phyloP scores from a whole-genome alignment of 2,888 invertebrate genomes.

The Rugalucina vietnamica region DNA sequence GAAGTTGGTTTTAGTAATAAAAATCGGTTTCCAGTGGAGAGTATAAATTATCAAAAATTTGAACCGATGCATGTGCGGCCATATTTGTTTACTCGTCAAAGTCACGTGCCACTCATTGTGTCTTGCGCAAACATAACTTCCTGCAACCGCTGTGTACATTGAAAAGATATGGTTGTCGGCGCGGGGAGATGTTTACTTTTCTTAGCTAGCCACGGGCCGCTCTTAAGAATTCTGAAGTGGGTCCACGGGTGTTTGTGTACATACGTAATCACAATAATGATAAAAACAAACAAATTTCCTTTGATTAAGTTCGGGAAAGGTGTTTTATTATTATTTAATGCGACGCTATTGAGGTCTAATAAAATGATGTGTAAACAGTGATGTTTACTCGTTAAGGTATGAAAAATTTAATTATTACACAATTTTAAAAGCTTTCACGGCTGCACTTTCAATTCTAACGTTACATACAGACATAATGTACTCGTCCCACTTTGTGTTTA shows the following conservation, averaged over 20 bases:
- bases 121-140: slow-evolving; percentile 2
- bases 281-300: not conserved
- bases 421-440: not conserved
- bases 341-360: not conserved
- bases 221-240: not conserved
- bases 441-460: too few relatives aligned
- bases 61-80: too few relatives aligned
- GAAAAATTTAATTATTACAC: not conserved
- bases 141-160: slow-evolving; percentile 2
- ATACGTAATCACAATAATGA: not conserved
- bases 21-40: not conserved
- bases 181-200: not conserved
- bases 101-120: slow-evolving; percentile 3
- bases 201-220: not conserved
- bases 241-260: not conserved
- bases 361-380: not conserved
- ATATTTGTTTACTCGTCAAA: not conserved
- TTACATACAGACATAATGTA: too few relatives aligned
- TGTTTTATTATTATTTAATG: slow-evolving; percentile 5
- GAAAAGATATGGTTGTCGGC: not conserved
- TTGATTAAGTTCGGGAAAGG: not conserved
- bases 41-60: not conserved
- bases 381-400: not conserved
- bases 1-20: too few relatives aligned
- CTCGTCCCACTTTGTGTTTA: too few relatives aligned